phyloP scores from a whole-genome alignment of 1,140 invertebrate genomes.

The Asobara japonica region DNA sequence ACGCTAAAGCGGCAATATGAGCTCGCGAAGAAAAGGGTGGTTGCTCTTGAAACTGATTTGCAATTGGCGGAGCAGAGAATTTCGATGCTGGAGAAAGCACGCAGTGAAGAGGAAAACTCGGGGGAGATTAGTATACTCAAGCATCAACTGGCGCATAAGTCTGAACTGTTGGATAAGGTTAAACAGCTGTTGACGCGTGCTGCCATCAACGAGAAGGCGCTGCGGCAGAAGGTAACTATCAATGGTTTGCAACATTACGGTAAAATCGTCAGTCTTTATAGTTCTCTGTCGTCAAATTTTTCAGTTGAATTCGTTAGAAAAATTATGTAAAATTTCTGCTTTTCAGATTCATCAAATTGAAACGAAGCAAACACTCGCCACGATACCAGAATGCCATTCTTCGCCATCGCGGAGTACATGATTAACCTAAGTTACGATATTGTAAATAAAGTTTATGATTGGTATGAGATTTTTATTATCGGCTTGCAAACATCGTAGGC shows the following conservation, averaged over 20 bases:
- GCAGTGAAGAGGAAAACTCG: constrained; percentile 44
- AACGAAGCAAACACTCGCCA: constrained; percentile 49
- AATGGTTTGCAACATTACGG: too few species aligned
- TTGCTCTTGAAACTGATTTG: constrained; percentile 63
- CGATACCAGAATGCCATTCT: constrained; percentile 52
- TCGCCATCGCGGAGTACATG: constrained; percentile 25
- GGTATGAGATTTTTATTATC: not conserved
- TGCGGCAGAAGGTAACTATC: constrained; percentile 65
- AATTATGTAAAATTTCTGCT: not conserved
- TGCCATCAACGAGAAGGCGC: constrained; percentile 67
- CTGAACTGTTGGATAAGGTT: constrained; percentile 66
- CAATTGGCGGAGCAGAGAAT: constrained; percentile 56
- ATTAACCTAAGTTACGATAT: not conserved
- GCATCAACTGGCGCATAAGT: constrained; percentile 67
- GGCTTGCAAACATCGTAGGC: constrained; percentile 1
- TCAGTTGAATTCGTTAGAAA: not conserved
- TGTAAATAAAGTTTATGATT: constrained; percentile 18
- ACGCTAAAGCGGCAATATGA: constrained; percentile 55
- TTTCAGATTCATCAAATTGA: constrained; percentile 57
- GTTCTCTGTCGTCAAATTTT: not conserved
- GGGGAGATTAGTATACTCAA: constrained; percentile 54
- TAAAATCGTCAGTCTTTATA: too few species aligned
- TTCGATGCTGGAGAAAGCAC: constrained; percentile 57
- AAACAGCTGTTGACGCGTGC: constrained; percentile 68
- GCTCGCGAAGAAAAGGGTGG: constrained; percentile 60